Conservation (phyloP, 1,140 invertebrate species). For the Drosophila kurseongensis region DNA sequence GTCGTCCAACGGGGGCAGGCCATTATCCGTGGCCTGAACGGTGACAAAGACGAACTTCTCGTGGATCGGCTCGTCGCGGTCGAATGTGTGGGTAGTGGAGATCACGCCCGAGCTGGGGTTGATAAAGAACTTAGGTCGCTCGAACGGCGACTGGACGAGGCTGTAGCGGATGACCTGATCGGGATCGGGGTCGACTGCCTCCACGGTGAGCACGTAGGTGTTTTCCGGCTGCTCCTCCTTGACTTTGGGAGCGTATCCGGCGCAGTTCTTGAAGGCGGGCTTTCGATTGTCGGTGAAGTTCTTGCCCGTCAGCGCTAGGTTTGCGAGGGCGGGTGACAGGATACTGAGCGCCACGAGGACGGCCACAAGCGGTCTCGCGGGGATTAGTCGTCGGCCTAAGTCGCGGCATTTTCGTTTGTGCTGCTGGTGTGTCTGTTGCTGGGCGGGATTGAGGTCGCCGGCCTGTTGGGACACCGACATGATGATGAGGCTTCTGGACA, state of each 20-base stretch:
- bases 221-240: conserved; percentile 88
- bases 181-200: conserved; percentile 89
- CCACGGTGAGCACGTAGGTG: conserved; percentile 87
- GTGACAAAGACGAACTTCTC: conserved; percentile 90
- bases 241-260: conserved; percentile 87
- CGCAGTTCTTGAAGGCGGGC: conserved; percentile 89
- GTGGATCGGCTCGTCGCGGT: conserved; percentile 93
- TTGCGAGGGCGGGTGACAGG: conserved; percentile 38
- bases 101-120: conserved; percentile 90
- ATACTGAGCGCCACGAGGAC: conserved; percentile 36
- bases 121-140: conserved; percentile 91
- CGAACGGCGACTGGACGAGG: conserved; percentile 90
- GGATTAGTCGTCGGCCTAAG: conserved; percentile 12
- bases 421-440: conserved; percentile 72
- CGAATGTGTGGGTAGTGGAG: conserved; percentile 90
- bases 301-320: conserved; percentile 30
- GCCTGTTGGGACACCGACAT: conserved; percentile 49
- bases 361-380: conserved; percentile 28
- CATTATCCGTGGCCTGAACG: conserved; percentile 94
- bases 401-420: conserved; percentile 74
- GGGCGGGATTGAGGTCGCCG: conserved; percentile 53
- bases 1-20: conserved; percentile 92
- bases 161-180: conserved; percentile 93
- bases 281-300: conserved; percentile 87
- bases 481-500: conserved; percentile 50